Evolutionary conservation across 2,797 vertebrate species (phyloP).

Genomic region (Crotalus adamanteus): DNA sequence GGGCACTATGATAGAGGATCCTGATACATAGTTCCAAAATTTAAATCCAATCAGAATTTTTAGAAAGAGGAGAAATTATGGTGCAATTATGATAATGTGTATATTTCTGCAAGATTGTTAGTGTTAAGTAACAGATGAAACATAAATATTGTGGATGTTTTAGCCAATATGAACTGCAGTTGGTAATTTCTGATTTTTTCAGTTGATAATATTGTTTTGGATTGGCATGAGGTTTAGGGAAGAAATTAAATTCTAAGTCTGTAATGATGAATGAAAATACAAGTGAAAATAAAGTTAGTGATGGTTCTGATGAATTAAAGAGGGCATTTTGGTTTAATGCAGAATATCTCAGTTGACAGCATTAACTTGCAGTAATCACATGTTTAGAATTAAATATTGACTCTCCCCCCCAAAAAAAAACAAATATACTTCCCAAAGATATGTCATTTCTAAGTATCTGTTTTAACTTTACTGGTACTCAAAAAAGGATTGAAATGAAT

Average conservation of each 20-base stretch:
- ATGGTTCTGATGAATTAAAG: constrained; percentile 52
- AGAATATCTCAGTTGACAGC: constrained; percentile 46
- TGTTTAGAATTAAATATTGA: constrained; percentile 43
- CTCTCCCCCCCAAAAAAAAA: not conserved
- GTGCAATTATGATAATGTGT: not conserved
- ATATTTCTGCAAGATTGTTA: constrained; percentile 31
- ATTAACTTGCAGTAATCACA: constrained; percentile 39
- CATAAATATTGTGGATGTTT: not conserved
- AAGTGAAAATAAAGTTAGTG: constrained; percentile 33
- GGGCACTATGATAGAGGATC: not conserved
- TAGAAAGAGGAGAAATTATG: not conserved
- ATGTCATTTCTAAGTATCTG: not conserved
- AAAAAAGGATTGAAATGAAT: constrained; percentile 43
- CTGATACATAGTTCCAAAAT: constrained; percentile 6
- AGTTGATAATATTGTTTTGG: constrained; percentile 39
- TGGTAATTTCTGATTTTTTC: constrained; percentile 29
- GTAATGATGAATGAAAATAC: constrained; percentile 48
- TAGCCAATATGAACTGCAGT: constrained; percentile 8
- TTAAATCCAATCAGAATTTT: constrained; percentile 10
- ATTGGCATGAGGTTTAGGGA: constrained; percentile 27
- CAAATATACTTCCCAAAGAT: not conserved
- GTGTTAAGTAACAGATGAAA: not conserved
- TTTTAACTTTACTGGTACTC: not conserved
- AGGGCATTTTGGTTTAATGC: constrained; percentile 25
- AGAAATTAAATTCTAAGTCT: constrained; percentile 64